Evolutionary conservation across 2,113 vertebrate genomes (phyloP), one percentile per base, ranked within the genome.

Genomic region (Piaya cayana): DNA sequence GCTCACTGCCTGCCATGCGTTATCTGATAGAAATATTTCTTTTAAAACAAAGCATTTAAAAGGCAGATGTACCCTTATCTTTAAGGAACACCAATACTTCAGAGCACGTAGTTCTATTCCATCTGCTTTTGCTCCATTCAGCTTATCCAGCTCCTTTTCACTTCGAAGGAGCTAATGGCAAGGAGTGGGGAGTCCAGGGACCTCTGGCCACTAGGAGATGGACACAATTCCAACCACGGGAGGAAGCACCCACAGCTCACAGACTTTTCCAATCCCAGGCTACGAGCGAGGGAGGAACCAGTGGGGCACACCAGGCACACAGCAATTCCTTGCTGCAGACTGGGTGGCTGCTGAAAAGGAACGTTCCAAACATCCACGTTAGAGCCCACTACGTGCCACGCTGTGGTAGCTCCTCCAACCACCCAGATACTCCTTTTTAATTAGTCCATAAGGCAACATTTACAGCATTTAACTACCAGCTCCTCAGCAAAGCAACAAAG

Each of bases 201-300:
- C 50, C 32, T 43, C 25, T 59, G 36, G 18, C 21, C 8, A 7
- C 13, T 2, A 1, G 15, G 23, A 52, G 14, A 13, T 15, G 58
- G 27, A 71, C 36, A 13, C 43, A 8, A 16, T 59, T 45, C n/a
- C 23, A 37, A 43, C 58, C 2, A 7, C 1, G 1, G 72, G 15
- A 63, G 27, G n/a, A 50, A 64, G 14, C 1, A 13, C 43, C 27
- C n/a, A 5, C 0, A 45, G 16, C 3, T 2, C 43, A 15, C 4
- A 8, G 29, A 25, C 47, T 25, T 94, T 78, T 29, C 79, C 56
- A 43, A 45, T 3, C 3, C 1, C 60, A 49, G 23, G n/a, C 29
- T 52, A 6, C 2, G 0, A 36, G 15, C 49, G 26, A 74, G 67
- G 53, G 20, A 25, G 32, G 65, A 65, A 53, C 10, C 23, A 26